A percentile compares a stretch with the other conserved stretches of the same genome.
These are phyloP conservation scores for Acyrthosiphon pisum DNA, from an alignment of 1,140 invertebrate genomes.

Conservation along the genomic window DNA sequence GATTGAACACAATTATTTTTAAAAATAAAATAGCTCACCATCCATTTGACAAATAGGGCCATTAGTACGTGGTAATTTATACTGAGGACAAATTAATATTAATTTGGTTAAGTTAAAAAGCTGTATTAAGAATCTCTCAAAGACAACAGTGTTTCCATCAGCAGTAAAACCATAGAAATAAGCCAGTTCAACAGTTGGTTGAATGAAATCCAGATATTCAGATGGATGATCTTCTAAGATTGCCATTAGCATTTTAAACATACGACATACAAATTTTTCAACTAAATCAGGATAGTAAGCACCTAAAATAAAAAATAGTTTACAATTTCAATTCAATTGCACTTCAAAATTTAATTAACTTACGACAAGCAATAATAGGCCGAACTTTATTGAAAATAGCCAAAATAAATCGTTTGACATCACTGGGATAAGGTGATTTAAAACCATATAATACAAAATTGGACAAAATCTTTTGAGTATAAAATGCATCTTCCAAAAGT, in stretches of 20 bases:
- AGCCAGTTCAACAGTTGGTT: slow-evolving; percentile 80
- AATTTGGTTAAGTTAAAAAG: slow-evolving; percentile 88
- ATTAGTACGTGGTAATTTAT: slow-evolving; percentile 68
- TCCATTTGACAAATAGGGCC: slow-evolving; percentile 48
- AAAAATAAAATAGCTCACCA: slow-evolving; percentile 39
- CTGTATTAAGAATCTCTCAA: slow-evolving; percentile 86
- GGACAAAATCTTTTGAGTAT: slow-evolving; percentile 50
- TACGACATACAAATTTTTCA: slow-evolving; percentile 56
- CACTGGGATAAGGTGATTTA: slow-evolving; percentile 52
- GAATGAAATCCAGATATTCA: slow-evolving; percentile 80
- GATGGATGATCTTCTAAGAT: slow-evolving; percentile 79
- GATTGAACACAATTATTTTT: background rate
- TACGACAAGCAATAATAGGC: slow-evolving; percentile 47
- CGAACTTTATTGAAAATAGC: slow-evolving; percentile 45
- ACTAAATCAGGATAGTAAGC: slow-evolving; percentile 57
- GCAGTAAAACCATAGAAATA: slow-evolving; percentile 87
- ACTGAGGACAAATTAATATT: slow-evolving; percentile 79
- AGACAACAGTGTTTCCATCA: slow-evolving; percentile 74
- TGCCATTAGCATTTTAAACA: slow-evolving; percentile 72
- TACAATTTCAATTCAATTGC: background rate
- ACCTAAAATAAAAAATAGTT: slow-evolving; percentile 38
- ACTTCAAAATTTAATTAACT: background rate
- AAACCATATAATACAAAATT: slow-evolving; percentile 45
- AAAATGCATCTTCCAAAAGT: slow-evolving; percentile 55
- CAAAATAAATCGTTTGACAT: slow-evolving; percentile 45